phyloP scores from a whole-genome alignment of 2,113 vertebrate species.

The Zosterops borbonicus region DNA sequence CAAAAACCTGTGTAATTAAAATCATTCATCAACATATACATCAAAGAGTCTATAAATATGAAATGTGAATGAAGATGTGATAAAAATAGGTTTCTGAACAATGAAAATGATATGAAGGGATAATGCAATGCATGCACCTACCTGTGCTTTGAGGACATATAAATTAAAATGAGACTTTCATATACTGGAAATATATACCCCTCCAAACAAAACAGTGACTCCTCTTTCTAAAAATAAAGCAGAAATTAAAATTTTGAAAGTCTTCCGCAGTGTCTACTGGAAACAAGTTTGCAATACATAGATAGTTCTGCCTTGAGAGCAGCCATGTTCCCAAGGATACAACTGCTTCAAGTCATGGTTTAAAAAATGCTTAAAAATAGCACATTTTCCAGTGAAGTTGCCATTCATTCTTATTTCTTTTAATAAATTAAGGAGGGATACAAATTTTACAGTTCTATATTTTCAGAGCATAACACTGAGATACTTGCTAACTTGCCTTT shows the following conservation, averaged over 20 bases:
- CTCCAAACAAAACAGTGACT: background rate
- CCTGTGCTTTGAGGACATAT: background rate
- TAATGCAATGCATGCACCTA: background rate
- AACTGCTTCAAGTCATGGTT: background rate
- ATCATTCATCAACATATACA: background rate
- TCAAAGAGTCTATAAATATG: background rate
- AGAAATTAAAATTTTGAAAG: background rate
- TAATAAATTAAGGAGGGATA: background rate
- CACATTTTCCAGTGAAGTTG: background rate
- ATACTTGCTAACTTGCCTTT: background rate
- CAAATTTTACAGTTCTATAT: background rate
- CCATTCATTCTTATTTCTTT: background rate
- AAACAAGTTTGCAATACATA: background rate
- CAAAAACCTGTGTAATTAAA: background rate
- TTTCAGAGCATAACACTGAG: background rate
- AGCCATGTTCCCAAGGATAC: background rate
- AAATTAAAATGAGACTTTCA: background rate
- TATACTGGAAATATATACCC: background rate
- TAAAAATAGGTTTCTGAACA: background rate
- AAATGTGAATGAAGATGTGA: background rate
- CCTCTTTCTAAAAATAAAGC: background rate
- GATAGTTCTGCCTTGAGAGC: background rate
- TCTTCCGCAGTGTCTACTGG: background rate
- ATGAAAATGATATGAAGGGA: background rate
- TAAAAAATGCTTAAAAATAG: background rate